Conservation (phyloP, 1,140 invertebrate genomes). For the Proales similis region DNA sequence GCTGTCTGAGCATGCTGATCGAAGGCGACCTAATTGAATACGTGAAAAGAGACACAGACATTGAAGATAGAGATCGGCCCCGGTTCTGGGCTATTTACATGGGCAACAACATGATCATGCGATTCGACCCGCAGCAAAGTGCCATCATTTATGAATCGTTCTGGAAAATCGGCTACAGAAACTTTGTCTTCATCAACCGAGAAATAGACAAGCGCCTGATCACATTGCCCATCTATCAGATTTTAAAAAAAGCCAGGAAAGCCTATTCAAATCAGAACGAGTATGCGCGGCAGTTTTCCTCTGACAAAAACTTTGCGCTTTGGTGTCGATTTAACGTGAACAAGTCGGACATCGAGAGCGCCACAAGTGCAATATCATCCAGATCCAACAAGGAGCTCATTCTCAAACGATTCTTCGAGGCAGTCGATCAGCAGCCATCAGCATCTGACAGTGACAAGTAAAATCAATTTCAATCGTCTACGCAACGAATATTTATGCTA, state of each 20-base stretch:
- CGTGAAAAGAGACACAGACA: conserved; percentile 1
- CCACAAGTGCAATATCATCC: no score
- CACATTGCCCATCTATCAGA: conserved; percentile 33
- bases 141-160: conserved; percentile 23
- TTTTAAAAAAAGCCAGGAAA: conserved; percentile 14
- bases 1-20: conserved; percentile 12
- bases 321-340: conserved; percentile 34
- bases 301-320: conserved; percentile 22
- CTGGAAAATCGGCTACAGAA: conserved; percentile 28
- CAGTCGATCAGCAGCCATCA: no score
- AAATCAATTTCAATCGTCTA: no score
- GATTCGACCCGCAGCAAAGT: neutral
- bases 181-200: conserved; percentile 25
- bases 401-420: no score
- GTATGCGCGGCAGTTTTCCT: conserved; percentile 16
- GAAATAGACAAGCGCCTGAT: conserved; percentile 15
- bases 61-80: neutral
- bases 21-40: conserved; percentile 33
- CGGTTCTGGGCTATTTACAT: conserved; percentile 22
- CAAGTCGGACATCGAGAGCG: conserved; percentile 30
- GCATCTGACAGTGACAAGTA: no score
- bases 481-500: no score
- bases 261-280: conserved; percentile 20
- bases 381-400: no score
- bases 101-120: conserved; percentile 33